phyloP scores from a whole-genome alignment of 2,113 vertebrate genomes.

The Rhadina sibilatrix region DNA sequence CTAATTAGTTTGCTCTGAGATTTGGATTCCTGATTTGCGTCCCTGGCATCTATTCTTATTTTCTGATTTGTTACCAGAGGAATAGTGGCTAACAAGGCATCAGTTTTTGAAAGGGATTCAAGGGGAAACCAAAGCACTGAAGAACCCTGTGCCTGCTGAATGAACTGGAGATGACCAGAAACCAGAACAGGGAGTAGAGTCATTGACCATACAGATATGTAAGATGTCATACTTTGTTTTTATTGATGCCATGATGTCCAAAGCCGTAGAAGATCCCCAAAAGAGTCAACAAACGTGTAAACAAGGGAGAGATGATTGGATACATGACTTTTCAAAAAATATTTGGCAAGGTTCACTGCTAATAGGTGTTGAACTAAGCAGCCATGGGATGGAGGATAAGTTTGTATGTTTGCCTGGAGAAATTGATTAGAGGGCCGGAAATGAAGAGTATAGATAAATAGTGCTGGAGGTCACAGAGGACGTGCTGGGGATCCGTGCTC shows the following conservation, averaged over 20 bases:
- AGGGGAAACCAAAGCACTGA: not conserved
- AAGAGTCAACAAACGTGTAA: not conserved
- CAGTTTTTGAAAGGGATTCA: not conserved
- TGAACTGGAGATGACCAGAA: not conserved
- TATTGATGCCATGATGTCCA: not conserved
- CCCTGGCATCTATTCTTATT: not conserved
- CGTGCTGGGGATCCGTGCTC: not conserved
- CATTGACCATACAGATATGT: not conserved
- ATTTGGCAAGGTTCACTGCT: not conserved
- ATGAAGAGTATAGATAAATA: not conserved
- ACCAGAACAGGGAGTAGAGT: not conserved
- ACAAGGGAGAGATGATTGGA: not conserved
- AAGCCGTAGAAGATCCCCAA: not conserved
- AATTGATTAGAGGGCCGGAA: not conserved
- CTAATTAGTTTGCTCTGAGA: not conserved
- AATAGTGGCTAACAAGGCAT: not conserved
- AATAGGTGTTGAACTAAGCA: not conserved
- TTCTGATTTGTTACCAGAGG: not conserved
- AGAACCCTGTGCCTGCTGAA: not conserved
- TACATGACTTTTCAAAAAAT: not conserved
- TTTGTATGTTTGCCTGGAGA: not conserved
- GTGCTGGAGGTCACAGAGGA: not conserved
- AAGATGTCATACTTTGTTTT: not conserved
- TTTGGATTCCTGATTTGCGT: not conserved
- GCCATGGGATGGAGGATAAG: not conserved